Evolutionary conservation across 2,797 vertebrate genomes (phyloP).

Genomic region (Sebastes miniatus): DNA sequence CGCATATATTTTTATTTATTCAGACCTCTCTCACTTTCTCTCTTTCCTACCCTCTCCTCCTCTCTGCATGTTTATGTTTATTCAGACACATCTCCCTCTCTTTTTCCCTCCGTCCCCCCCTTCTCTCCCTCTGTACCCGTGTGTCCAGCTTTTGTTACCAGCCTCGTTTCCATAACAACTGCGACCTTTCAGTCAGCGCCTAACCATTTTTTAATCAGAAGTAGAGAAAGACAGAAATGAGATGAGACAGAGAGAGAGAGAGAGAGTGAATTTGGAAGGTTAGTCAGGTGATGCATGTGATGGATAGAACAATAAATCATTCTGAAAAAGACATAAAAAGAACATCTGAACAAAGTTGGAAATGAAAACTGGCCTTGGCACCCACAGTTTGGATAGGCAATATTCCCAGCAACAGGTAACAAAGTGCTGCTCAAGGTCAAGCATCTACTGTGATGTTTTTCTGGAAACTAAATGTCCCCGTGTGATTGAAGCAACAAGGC

Average conservation of each 20-base stretch:
- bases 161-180: constrained; percentile 88
- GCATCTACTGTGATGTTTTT: background rate
- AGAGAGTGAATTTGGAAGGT: background rate
- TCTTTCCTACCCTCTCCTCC: constrained; percentile 52
- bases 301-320: background rate
- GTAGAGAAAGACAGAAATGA: constrained; percentile 47
- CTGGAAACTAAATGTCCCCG: background rate
- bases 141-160: constrained; percentile 83
- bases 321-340: background rate
- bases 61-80: constrained; percentile 74
- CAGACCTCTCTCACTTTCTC: constrained; percentile 57
- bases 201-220: constrained; percentile 73
- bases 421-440: constrained; percentile 29
- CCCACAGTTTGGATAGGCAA: background rate
- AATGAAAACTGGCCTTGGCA: background rate
- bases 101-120: constrained; percentile 28
- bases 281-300: constrained; percentile 28
- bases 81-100: constrained; percentile 65
- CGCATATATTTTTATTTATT: constrained; percentile 69
- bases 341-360: background rate
- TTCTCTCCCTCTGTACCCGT: constrained; percentile 45
- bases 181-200: constrained; percentile 76
- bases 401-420: constrained; percentile 45
- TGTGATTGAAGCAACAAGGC: background rate
- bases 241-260: constrained; percentile 31